Conservation (phyloP, 2,888 invertebrate species). For the Kryphioiulus occultus region DNA sequence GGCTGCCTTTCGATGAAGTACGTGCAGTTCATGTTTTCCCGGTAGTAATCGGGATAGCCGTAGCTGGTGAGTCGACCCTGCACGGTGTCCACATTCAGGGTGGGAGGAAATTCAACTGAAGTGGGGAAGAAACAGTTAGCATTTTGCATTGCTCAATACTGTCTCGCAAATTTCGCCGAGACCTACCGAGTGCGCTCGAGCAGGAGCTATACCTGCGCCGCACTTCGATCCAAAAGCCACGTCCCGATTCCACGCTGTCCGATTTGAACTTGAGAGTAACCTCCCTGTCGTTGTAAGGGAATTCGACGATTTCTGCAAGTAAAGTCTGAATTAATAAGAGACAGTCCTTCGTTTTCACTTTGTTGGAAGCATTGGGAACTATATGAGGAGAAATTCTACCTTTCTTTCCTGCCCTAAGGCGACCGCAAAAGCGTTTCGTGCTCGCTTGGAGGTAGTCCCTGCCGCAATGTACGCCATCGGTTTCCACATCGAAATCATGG, state of each 20-base stretch:
- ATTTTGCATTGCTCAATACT: neutral
- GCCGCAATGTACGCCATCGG: slow-evolving; percentile 21
- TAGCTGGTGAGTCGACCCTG: slow-evolving; percentile 56
- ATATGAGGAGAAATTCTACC: too few species aligned
- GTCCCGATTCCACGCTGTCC: slow-evolving; percentile 52
- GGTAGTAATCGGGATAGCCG: slow-evolving; percentile 55
- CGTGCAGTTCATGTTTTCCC: slow-evolving; percentile 55
- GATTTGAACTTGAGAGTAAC: slow-evolving; percentile 54
- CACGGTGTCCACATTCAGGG: slow-evolving; percentile 41
- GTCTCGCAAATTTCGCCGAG: too few species aligned
- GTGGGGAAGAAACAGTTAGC: neutral
- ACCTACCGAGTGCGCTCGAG: slow-evolving; percentile 42
- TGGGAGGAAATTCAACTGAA: slow-evolving; percentile 42
- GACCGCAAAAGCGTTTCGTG: slow-evolving; percentile 48
- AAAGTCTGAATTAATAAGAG: neutral
- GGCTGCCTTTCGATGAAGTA: slow-evolving; percentile 56
- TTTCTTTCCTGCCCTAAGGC: slow-evolving; percentile 15
- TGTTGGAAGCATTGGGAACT: too few species aligned
- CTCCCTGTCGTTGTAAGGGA: slow-evolving; percentile 53
- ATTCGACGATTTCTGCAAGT: slow-evolving; percentile 53
- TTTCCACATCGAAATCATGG: slow-evolving; percentile 50
- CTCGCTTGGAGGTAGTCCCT: slow-evolving; percentile 49
- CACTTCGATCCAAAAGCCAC: slow-evolving; percentile 56
- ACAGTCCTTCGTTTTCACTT: too few species aligned
- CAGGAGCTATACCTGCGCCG: slow-evolving; percentile 53